Conservation (phyloP, 2,888 invertebrate species). For the Branchellion lobata region DNA sequence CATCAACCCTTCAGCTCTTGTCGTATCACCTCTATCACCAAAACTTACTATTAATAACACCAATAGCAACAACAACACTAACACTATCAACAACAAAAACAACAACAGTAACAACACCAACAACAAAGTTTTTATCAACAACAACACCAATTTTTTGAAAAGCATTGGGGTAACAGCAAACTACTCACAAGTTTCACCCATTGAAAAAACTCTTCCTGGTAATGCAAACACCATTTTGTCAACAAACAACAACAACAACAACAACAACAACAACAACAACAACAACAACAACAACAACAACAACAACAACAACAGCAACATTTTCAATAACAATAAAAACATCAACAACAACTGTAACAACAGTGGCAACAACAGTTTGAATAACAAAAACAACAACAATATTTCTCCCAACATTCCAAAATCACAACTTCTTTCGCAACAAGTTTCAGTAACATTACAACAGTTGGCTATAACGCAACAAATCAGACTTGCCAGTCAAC, state of each 20-base stretch:
- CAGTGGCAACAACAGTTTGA: constrained; percentile 1
- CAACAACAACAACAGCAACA: neutral
- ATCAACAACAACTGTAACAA: constrained; percentile 13
- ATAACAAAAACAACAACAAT: constrained; percentile 35
- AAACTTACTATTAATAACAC: neutral
- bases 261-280: neutral
- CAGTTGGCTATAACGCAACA: constrained; percentile 45
- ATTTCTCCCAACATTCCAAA: constrained; percentile 31
- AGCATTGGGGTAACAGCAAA: no score
- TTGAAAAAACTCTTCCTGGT: no score
- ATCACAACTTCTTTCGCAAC: constrained; percentile 27
- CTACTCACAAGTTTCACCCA: no score
- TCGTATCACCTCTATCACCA: neutral
- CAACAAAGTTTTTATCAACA: constrained; percentile 6
- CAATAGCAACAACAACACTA: constrained; percentile 1
- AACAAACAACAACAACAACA: neutral
- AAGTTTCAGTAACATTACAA: constrained; percentile 37
- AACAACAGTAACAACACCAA: constrained; percentile 13
- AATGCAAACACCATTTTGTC: no score
- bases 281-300: neutral
- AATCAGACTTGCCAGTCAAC: constrained; percentile 26
- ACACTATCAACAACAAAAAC: neutral
- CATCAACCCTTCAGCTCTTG: constrained; percentile 14
- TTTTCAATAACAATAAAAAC: constrained; percentile 7
- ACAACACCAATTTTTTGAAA: constrained; percentile 36